Evolutionary conservation across 2,113 vertebrate genomes (phyloP), one percentile per base, ranked within the genome.

Genomic region (Grallaria varia): DNA sequence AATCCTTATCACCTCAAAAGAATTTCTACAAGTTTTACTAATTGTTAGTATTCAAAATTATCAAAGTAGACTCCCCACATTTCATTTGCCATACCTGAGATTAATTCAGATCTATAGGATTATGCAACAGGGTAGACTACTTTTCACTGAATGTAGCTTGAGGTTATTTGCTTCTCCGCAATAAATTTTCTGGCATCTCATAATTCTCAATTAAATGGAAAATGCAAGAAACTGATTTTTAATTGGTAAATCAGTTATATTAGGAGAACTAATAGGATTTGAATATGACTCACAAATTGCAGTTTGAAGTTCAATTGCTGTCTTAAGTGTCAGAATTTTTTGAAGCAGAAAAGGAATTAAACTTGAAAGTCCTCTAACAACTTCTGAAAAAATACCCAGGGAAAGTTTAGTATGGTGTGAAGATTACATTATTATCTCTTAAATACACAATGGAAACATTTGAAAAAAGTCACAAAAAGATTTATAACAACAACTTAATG

Each of bases 271-370:
- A 85, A 85, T 23, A 89, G 64, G 76, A 95, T 90, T 97, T 89
- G 27, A 83, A 84, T 50, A 95, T 85, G 68, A 88, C 80, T 95
- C 89, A 86, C 53, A 11, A 55, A 31, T 82, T 87, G 31, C 42
- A 90, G 84, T 91, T 64, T 97, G 69, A 80, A 95, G 49, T 74
- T 85, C 63, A 75, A 95, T 81, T 85, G 66, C 60, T 90, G 60
- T 82, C 85, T 93, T 68, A 93, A 96, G 42, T 82, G 60, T 80
- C 39, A 90, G 44, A 42, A 28, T 47, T 92, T 90, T 89, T 47
- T 90, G 19, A 35, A 50, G 81, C 33, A 95, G 37, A 90, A 81
- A 92, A 93, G 18, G 78, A 87, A 87, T 84, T 83, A 90, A 85
- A 62, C 52, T 64, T 80, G 4, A 59, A 93, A 91, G 69, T 62